Percentiles rank a stretch among this genome's conserved stretches.
These are phyloP conservation scores for Rhorus exstirpatorius DNA, from an alignment of 2,888 invertebrate species.

Conservation along the genomic window DNA sequence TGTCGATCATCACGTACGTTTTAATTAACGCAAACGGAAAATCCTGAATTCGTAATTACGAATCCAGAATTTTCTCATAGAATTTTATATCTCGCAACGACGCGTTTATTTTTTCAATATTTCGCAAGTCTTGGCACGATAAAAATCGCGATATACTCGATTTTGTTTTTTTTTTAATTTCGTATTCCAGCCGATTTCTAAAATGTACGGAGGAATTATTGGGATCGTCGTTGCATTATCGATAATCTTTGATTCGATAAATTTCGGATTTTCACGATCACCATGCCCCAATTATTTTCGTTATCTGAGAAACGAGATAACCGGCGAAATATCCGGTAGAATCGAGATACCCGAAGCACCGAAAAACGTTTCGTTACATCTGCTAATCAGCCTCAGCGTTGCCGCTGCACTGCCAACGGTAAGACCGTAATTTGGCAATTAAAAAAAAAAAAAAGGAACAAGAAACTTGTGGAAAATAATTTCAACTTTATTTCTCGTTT, in stretches of 20 bases:
- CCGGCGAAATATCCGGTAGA: slow-evolving; percentile 75
- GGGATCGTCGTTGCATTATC: slow-evolving; percentile 55
- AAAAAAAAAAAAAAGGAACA: background rate
- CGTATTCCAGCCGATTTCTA: background rate
- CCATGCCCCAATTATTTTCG: slow-evolving; percentile 79
- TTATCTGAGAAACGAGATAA: slow-evolving; percentile 73
- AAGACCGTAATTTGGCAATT: slow-evolving; percentile 17
- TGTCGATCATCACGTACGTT: background rate
- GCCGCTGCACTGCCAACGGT: slow-evolving; percentile 78
- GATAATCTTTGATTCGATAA: slow-evolving; percentile 29
- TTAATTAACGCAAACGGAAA: too few relatives aligned
- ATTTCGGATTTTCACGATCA: slow-evolving; percentile 64
- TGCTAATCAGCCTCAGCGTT: slow-evolving; percentile 77
- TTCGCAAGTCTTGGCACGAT: background rate
- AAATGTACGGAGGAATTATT: slow-evolving; percentile 50
- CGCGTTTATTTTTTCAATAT: background rate
- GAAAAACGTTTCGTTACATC: slow-evolving; percentile 73
- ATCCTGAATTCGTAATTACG: too few relatives aligned
- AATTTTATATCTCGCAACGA: slow-evolving; percentile 1
- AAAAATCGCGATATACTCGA: background rate
- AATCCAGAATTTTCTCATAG: slow-evolving; percentile 17
- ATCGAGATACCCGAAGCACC: slow-evolving; percentile 78
- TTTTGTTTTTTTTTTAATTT: slow-evolving; percentile 15
- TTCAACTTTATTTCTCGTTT: too few relatives aligned
- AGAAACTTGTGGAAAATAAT: too few relatives aligned